Base-by-base conservation (phyloP, 2,797 vertebrate species). In the Lacerta viridis region DNA sequence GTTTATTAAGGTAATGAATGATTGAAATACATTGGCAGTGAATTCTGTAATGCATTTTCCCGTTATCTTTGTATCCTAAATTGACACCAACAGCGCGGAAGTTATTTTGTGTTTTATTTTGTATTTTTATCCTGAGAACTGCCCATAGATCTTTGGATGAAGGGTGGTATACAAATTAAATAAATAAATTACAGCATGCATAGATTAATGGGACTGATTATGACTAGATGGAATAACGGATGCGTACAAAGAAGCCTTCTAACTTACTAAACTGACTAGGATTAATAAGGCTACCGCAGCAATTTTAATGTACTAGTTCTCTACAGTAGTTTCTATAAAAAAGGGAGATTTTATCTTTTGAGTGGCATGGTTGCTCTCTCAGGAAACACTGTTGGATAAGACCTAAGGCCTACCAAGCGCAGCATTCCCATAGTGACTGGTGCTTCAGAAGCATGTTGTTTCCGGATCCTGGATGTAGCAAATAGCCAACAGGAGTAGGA, bases 1-100 rank as follows among this genome's bases (percentile, higher is more conserved):
- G 90, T 88, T 90, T 8, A 81, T 84, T 50, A 93, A 69, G 68
- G 13, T 39, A 84, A 77, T 84, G 79, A 71, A 71, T 93, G 87
- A 92, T 88, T 64, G 89, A 85, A 83, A 17, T 27, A 71, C 2
- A 41, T 75, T 92, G 64, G 18, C 1, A 0, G 43, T 1, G 0
- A 90, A 80, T 72, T 15, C 15, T 72, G n/a, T 13, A 72, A 17
- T 33, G n/a, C 69, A 74, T 74, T 74, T 74, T 39, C 33, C 9
- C 2, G 29, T 69, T 69, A n/a, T 55, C 50, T 55, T 55, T 55
- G 50, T 55, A 55, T 55, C 13, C 50, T 55, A 55, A 55, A 55
- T 55, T 55, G 11, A 55, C 50, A 55, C 50, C 50, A 55, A 55
- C 50, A 55, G 50, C 13, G 1, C 50, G 4, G 50, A 55, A 55